These are phyloP conservation scores for Neomorphus geoffroyi DNA, from an alignment of 2,797 vertebrate species.

Conservation along the genomic window DNA sequence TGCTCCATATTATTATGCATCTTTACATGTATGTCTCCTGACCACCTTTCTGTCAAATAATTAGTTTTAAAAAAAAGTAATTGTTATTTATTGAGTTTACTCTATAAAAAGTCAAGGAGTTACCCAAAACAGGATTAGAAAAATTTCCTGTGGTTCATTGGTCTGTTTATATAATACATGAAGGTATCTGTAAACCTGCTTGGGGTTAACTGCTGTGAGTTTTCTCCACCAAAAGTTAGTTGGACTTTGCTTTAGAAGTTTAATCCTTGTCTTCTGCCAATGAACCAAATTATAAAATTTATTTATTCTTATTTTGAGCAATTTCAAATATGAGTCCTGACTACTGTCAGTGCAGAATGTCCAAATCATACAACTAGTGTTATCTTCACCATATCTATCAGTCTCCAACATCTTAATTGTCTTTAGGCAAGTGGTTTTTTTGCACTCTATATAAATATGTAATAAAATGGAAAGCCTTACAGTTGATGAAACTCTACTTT, in stretches of 20 bases:
- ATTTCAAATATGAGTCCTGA: not conserved
- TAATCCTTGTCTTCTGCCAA: not conserved
- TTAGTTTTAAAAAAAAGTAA: not conserved
- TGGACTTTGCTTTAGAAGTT: not conserved
- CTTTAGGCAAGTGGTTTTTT: not conserved
- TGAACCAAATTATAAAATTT: not conserved
- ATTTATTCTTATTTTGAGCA: not conserved
- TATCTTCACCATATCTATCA: not conserved
- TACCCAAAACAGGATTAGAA: not conserved
- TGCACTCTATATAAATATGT: not conserved
- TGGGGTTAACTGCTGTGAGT: not conserved
- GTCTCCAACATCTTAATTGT: not conserved
- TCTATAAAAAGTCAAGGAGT: not conserved
- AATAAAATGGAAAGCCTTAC: not conserved
- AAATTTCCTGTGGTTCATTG: not conserved
- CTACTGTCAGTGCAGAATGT: not conserved
- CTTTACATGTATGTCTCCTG: not conserved
- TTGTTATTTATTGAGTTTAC: not conserved
- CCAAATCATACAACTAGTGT: not conserved
- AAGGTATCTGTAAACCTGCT: not conserved
- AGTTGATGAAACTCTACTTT: not conserved
- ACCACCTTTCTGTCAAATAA: not conserved
- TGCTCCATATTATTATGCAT: not conserved
- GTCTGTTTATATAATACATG: not conserved
- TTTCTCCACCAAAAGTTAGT: not conserved